Percentiles rank a stretch among this genome's conserved stretches.
These are phyloP conservation scores for Sminthopsis crassicaudata DNA, from an alignment of 2,113 vertebrate genomes.

Conservation along the genomic window DNA sequence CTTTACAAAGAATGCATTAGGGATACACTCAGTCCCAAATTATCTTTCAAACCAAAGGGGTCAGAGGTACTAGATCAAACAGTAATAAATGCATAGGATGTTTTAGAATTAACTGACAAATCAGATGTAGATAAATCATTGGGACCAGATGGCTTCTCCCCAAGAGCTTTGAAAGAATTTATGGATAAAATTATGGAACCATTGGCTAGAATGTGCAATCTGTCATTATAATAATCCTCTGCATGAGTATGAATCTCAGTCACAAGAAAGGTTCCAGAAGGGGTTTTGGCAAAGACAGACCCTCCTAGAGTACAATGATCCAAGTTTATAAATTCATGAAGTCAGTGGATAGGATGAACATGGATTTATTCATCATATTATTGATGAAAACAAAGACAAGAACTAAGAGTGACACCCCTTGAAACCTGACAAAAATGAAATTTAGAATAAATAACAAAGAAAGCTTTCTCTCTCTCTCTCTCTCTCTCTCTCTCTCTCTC, in stretches of 20 bases:
- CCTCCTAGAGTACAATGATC: neutral
- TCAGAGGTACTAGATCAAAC: neutral
- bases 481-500: too few species aligned
- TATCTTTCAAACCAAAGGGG: neutral
- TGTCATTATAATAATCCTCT: neutral
- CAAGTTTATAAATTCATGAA: neutral
- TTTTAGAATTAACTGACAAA: neutral
- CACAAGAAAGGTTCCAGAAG: slow-evolving; percentile 1
- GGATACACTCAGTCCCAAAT: neutral
- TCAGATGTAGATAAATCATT: neutral
- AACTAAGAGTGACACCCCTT: neutral
- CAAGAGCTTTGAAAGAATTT: neutral
- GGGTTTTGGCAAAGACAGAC: neutral
- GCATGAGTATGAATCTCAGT: neutral
- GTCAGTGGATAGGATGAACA: neutral
- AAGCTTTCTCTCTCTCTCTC: neutral
- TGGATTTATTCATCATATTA: neutral
- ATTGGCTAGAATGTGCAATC: neutral
- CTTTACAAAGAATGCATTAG: neutral
- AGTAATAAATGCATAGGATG: neutral
- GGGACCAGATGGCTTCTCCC: slow-evolving; percentile 1
- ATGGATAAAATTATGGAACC: neutral
- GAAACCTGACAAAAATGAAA: neutral
- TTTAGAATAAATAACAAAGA: neutral
- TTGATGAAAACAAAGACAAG: neutral